Evolutionary conservation across 2,888 invertebrate genomes (phyloP).

Genomic region (Sicus ferrugineus): DNA sequence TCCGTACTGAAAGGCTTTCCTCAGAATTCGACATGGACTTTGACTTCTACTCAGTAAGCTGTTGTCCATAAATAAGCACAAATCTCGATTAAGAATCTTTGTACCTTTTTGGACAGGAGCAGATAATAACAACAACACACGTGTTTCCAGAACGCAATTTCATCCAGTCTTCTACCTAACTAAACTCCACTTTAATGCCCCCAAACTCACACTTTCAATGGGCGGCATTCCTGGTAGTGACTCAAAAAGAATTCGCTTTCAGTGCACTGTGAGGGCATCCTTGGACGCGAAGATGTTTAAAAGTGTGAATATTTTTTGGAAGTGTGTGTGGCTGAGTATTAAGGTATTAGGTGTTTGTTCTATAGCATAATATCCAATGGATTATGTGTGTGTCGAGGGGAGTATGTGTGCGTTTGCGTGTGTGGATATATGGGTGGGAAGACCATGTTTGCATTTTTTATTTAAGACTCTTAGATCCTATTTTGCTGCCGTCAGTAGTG

Average conservation of each 20-base stretch:
- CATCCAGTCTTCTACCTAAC: not conserved
- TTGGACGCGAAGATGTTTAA: too few species aligned
- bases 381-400: too few species aligned
- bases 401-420: too few species aligned
- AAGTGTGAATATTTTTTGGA: too few species aligned
- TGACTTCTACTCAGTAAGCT: not conserved
- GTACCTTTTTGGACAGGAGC: slow-evolving; percentile 2
- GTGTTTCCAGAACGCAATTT: not conserved
- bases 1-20: not conserved
- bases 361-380: too few species aligned
- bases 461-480: too few species aligned
- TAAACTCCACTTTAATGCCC: not conserved
- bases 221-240: not conserved
- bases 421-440: too few species aligned
- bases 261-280: too few species aligned
- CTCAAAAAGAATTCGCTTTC: not conserved
- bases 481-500: too few species aligned
- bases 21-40: not conserved
- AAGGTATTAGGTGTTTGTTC: too few species aligned
- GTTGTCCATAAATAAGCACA: slow-evolving; percentile 15
- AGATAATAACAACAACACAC: not conserved
- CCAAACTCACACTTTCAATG: not conserved
- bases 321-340: too few species aligned
- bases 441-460: too few species aligned
- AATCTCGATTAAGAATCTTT: slow-evolving; percentile 18